phyloP scores from a whole-genome alignment of 2,797 vertebrate species.

The Spondyliosoma cantharus region DNA sequence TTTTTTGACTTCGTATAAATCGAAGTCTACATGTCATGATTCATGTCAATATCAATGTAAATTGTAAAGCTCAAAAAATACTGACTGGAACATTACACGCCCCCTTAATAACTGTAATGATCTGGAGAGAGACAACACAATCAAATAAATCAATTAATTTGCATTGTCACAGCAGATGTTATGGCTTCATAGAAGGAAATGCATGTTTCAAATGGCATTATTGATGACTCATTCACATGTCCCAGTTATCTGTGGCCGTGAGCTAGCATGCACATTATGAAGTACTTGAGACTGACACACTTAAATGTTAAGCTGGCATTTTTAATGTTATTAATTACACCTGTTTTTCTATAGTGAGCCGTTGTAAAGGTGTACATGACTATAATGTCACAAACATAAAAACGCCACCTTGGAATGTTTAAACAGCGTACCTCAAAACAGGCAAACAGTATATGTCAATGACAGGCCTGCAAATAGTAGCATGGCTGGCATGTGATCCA shows the following conservation, averaged over 20 bases:
- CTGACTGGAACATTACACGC: background rate
- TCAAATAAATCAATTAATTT: background rate
- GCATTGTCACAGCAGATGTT: constrained; percentile 2
- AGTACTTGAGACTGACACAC: constrained; percentile 2
- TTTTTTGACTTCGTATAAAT: background rate
- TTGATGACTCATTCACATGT: background rate
- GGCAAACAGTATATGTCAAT: constrained; percentile 35
- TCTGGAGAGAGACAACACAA: background rate
- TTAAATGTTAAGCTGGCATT: background rate
- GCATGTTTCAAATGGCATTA: background rate
- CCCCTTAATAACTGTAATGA: background rate
- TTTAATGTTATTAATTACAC: constrained; percentile 1
- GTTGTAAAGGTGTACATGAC: constrained; percentile 2
- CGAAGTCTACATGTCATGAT: background rate
- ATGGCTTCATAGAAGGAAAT: background rate
- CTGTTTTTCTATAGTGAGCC: background rate
- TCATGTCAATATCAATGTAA: constrained; percentile 1
- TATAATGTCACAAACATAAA: constrained; percentile 3
- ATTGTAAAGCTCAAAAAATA: background rate
- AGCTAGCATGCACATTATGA: background rate
- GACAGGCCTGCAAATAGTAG: constrained; percentile 33
- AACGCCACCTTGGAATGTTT: constrained; percentile 18
- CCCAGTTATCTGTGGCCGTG: background rate
- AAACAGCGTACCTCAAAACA: constrained; percentile 33
- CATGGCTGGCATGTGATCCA: constrained; percentile 16